phyloP scores from a whole-genome alignment of 92 coral and sea anemone species.

The Paragorgia papillata region DNA sequence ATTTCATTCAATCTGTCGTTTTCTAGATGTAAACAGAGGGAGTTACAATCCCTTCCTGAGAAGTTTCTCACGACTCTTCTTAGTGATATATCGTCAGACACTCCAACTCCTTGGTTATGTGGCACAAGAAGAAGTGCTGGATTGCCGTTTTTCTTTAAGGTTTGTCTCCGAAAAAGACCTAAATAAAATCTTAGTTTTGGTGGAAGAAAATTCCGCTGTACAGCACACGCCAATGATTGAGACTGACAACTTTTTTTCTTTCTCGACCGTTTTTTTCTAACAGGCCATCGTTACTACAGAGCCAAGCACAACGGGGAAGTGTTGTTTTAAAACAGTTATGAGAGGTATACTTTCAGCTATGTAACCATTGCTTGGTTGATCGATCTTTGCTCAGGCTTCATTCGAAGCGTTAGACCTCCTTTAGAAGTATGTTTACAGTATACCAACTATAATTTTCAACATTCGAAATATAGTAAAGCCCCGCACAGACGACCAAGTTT shows the following conservation, averaged over 20 bases:
- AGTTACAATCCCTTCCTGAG: slow-evolving; percentile 69
- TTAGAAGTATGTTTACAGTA: no score
- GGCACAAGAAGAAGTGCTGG: slow-evolving; percentile 99
- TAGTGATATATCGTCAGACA: slow-evolving; percentile 67
- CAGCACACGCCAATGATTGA: no score
- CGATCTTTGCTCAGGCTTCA: no score
- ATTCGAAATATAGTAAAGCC: no score
- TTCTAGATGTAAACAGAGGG: slow-evolving; percentile 63
- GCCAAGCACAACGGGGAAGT: slow-evolving; percentile 72
- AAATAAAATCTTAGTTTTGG: no score
- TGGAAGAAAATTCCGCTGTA: no score
- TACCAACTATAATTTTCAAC: no score
- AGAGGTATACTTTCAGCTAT: no score
- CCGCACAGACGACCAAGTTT: no score
- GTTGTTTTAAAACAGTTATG: slow-evolving; percentile 79
- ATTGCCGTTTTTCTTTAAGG: slow-evolving; percentile 90
- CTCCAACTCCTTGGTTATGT: slow-evolving; percentile 75
- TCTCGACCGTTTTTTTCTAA: slow-evolving; percentile 52
- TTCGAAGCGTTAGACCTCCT: no score
- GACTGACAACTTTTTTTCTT: slow-evolving; percentile 90
- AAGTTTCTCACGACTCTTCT: slow-evolving; percentile 72
- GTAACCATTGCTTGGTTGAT: no score
- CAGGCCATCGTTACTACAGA: slow-evolving; percentile 92
- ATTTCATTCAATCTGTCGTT: neutral
- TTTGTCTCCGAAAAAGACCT: slow-evolving; percentile 1